phyloP scores from a whole-genome alignment of 2,113 vertebrate species.

The Fregetta grallaria region DNA sequence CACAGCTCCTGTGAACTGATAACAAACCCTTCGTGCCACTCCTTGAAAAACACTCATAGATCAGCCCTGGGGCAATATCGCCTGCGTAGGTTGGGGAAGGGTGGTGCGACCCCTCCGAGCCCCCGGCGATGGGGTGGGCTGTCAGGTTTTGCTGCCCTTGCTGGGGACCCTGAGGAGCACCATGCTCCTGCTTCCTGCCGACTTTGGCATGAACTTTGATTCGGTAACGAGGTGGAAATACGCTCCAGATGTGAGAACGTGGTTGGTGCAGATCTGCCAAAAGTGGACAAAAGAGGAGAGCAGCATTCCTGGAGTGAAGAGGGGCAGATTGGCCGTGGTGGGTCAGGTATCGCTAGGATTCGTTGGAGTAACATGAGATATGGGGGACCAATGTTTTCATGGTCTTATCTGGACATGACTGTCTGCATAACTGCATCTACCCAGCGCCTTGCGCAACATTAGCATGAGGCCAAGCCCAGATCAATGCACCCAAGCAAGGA shows the following conservation, averaged over 20 bases:
- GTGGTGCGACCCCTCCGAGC: background rate
- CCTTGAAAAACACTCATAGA: background rate
- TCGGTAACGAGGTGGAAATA: background rate
- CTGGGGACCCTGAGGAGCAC: background rate
- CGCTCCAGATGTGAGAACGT: background rate
- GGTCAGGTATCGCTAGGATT: background rate
- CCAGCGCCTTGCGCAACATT: background rate
- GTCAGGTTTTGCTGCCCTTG: background rate
- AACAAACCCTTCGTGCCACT: background rate
- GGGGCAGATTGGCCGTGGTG: rapidly evolving
- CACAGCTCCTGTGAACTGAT: background rate
- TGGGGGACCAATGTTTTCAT: background rate
- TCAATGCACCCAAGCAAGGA: background rate
- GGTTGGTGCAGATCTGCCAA: background rate
- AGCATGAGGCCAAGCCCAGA: background rate
- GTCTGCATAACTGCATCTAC: background rate
- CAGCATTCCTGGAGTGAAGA: background rate
- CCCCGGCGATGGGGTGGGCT: background rate
- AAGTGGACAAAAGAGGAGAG: background rate
- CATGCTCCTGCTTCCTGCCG: rapidly evolving
- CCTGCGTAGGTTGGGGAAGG: background rate
- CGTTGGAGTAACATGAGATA: background rate
- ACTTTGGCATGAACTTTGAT: background rate
- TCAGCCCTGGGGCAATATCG: background rate
- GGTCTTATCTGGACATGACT: background rate